Percentiles rank a stretch among this genome's conserved stretches.
phyloP scores from a whole-genome alignment of 1,140 invertebrate genomes.

The Rhynchophorus ferrugineus region DNA sequence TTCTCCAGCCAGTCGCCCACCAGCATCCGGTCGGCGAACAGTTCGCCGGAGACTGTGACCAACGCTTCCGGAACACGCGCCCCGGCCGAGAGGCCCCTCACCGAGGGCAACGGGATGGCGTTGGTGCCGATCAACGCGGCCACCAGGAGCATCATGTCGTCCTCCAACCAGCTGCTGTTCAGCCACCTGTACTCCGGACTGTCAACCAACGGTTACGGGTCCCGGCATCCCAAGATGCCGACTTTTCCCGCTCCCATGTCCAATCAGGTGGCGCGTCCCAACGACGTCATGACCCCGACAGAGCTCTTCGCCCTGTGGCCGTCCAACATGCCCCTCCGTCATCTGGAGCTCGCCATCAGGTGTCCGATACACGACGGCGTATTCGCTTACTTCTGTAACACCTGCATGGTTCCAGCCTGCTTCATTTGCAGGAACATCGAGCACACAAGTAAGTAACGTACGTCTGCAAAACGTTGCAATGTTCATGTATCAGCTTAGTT shows the following conservation, averaged over 20 bases:
- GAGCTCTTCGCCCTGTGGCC: not conserved
- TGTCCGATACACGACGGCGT: not conserved
- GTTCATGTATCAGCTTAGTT: no score
- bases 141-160: not conserved
- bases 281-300: not conserved
- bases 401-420: not conserved
- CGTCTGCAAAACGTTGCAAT: no score
- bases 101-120: no score
- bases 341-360: no score
- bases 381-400: not conserved
- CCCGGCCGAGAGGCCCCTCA: not conserved
- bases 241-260: not conserved
- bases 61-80: not conserved
- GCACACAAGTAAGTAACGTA: not conserved
- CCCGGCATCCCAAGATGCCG: not conserved
- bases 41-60: not conserved
- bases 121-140: not conserved
- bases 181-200: not conserved
- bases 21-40: not conserved
- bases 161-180: not conserved
- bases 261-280: not conserved
- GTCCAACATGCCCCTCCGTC: no score
- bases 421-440: not conserved
- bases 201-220: not conserved
- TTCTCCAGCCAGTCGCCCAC: not conserved